Percentiles rank a stretch among this genome's conserved stretches.
These are phyloP conservation scores for Eurytoma adleriae DNA, from an alignment of 2,888 invertebrate genomes.

Conservation along the genomic window DNA sequence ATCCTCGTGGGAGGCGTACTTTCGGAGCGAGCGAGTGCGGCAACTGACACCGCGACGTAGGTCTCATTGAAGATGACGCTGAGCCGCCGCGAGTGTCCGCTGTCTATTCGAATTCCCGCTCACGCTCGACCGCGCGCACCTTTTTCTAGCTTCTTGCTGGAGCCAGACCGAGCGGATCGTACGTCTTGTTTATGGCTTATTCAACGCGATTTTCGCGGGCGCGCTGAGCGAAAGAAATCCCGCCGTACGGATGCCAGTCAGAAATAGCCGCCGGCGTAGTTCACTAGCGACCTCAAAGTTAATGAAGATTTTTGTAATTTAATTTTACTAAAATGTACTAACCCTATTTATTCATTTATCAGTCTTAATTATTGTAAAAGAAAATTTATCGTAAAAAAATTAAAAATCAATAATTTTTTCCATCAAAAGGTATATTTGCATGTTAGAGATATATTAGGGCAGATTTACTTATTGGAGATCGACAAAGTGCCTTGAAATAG, in stretches of 20 bases:
- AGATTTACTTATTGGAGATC: no score
- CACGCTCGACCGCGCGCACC: background rate
- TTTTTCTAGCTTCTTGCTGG: constrained; percentile 24
- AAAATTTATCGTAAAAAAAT: no score
- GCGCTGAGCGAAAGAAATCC: constrained; percentile 4
- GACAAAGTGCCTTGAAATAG: no score
- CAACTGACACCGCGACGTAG: constrained; percentile 68
- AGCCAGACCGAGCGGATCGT: constrained; percentile 11
- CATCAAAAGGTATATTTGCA: no score
- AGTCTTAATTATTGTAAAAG: no score
- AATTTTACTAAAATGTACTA: background rate
- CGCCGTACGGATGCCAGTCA: background rate
- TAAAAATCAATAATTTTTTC: no score
- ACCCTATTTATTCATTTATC: no score
- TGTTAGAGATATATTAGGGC: no score
- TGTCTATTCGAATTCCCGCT: constrained; percentile 63
- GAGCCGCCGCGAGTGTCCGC: constrained; percentile 60
- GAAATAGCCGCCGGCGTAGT: background rate
- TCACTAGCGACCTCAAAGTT: background rate
- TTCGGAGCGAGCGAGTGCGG: constrained; percentile 54
- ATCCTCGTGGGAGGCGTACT: background rate
- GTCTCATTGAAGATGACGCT: constrained; percentile 72
- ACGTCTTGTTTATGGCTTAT: constrained; percentile 57
- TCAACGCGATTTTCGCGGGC: constrained; percentile 51
- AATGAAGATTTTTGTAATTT: background rate